These are phyloP conservation scores for Nomada fucata DNA, from an alignment of 2,888 invertebrate genomes.

Conservation along the genomic window DNA sequence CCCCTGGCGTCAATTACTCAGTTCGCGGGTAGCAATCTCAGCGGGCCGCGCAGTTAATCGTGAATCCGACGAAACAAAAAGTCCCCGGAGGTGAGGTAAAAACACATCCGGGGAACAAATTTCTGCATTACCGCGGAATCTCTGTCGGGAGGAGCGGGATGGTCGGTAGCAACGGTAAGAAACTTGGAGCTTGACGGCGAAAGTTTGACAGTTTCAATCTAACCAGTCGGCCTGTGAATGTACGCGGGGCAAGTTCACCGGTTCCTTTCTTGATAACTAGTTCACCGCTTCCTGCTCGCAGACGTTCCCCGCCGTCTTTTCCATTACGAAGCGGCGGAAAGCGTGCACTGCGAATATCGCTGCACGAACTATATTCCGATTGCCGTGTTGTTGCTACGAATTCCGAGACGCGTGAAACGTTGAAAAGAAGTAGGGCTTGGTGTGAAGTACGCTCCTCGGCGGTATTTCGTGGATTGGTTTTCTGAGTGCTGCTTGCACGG, in stretches of 20 bases:
- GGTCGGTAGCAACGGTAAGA: conserved; percentile 54
- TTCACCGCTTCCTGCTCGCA: conserved; percentile 50
- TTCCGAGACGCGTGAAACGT: background rate
- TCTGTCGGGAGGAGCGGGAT: conserved; percentile 37
- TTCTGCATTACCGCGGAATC: conserved; percentile 45
- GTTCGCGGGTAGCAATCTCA: too few relatives aligned
- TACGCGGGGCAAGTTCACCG: conserved; percentile 55
- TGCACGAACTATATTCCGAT: conserved; percentile 6
- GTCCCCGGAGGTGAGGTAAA: background rate
- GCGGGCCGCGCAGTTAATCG: too few relatives aligned
- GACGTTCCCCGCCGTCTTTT: conserved; percentile 42
- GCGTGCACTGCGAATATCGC: conserved; percentile 28
- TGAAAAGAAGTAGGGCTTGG: too few relatives aligned
- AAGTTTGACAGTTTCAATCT: conserved; percentile 79
- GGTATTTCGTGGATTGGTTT: too few relatives aligned
- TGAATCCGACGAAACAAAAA: background rate
- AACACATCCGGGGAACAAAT: conserved; percentile 14
- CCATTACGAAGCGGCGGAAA: conserved; percentile 35
- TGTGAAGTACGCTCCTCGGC: too few relatives aligned
- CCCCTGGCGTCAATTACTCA: too few relatives aligned
- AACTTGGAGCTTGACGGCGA: conserved; percentile 58
- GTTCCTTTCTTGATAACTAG: conserved; percentile 60
- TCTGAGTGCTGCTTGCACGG: too few relatives aligned
- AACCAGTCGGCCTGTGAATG: conserved; percentile 58
- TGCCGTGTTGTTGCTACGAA: background rate